Evolutionary conservation across 1,140 invertebrate species (phyloP).

Genomic region (Patella vulgata): DNA sequence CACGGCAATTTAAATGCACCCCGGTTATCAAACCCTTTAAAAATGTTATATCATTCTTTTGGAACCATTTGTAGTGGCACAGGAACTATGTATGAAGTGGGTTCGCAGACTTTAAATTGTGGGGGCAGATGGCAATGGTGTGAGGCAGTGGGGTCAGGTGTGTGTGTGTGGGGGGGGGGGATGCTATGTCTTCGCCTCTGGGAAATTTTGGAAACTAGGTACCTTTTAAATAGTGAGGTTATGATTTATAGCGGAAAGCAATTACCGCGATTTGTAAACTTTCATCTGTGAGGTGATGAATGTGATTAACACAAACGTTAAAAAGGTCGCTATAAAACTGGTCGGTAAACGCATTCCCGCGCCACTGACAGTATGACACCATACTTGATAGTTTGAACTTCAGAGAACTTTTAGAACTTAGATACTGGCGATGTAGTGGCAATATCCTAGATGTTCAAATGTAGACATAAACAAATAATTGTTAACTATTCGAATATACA

Average conservation of each 20-base stretch:
- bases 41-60: neutral
- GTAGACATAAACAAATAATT: too few relatives aligned
- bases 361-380: neutral
- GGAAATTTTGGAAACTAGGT: neutral
- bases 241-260: too few relatives aligned
- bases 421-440: too few relatives aligned
- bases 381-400: too few relatives aligned
- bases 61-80: neutral
- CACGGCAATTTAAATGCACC: too few relatives aligned
- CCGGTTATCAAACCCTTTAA: too few relatives aligned
- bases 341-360: neutral
- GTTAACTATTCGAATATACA: too few relatives aligned
- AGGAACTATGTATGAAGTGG: neutral
- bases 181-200: constrained; percentile 2
- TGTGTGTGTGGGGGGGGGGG: neutral
- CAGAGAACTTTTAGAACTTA: too few relatives aligned
- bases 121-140: neutral
- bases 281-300: neutral
- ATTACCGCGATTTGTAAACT: neutral
- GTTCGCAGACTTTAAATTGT: neutral
- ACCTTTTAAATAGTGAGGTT: neutral
- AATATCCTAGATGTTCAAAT: too few relatives aligned
- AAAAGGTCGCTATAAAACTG: neutral
- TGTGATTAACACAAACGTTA: neutral
- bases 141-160: neutral